Evolutionary conservation across 2,888 invertebrate genomes (phyloP).

Genomic region (Caenorhabditis afra): DNA sequence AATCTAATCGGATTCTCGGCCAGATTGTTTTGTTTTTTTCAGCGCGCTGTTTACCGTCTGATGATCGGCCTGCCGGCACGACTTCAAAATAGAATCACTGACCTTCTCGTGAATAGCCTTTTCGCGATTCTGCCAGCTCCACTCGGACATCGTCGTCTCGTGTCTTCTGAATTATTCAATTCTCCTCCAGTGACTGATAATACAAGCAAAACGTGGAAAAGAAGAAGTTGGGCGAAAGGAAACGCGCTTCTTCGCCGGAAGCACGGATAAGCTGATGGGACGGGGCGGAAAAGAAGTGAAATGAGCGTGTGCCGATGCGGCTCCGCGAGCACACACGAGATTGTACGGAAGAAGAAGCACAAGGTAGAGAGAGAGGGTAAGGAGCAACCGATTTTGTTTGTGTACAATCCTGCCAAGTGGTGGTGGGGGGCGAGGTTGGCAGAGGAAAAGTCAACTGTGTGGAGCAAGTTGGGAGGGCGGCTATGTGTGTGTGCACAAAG

Average conservation of each 20-base stretch:
- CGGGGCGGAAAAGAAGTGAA: no score
- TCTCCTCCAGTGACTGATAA: no score
- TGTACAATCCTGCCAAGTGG: slow-evolving; percentile 32
- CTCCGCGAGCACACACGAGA: no score
- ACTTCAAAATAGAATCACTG: not conserved
- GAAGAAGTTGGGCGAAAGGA: not conserved
- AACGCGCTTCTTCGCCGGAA: no score
- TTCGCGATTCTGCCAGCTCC: slow-evolving; percentile 61
- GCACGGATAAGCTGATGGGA: no score
- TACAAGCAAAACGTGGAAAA: not conserved
- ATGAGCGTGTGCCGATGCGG: no score
- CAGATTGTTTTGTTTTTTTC: not conserved
- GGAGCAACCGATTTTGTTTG: slow-evolving; percentile 31
- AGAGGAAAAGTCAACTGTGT: not conserved
- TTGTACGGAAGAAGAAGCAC: no score
- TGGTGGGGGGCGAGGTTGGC: not conserved
- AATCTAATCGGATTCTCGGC: not conserved
- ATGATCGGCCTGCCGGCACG: no score
- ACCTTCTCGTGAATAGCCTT: slow-evolving; percentile 67
- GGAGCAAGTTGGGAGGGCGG: slow-evolving; percentile 14
- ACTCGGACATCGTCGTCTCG: slow-evolving; percentile 47
- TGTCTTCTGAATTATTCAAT: slow-evolving; percentile 11
- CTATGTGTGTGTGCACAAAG: no score
- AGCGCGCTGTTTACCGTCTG: not conserved
- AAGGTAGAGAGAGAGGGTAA: slow-evolving; percentile 4